Evolutionary conservation across 2,888 invertebrate genomes (phyloP), one percentile per base, ranked within the genome.

Genomic region (Serrognathus titanus): DNA sequence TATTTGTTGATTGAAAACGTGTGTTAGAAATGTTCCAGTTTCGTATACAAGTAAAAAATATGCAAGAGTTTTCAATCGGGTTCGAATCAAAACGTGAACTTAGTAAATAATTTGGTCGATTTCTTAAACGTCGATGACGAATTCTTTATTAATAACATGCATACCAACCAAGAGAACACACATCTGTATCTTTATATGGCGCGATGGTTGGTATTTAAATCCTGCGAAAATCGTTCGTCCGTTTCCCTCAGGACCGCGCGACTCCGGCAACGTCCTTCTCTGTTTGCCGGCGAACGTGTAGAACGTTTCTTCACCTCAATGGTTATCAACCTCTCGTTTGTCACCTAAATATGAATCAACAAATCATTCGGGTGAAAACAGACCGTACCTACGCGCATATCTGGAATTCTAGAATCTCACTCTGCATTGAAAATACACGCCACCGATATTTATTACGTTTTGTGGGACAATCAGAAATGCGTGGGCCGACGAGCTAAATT

Each of bases 311-410:
- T 45, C 53, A 35, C 37, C 20, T 53, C 58, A 50, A 47, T 57
- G 60, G 59, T 64, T 60, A 63, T 61, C 58, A 62, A 59, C 60
- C 60, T 60, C 58, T 63, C 61, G 61, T 48, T 58, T 58, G 52
- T 41, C 41, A 56, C 56, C 60, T 57, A 61, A 61, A 62, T 61
- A 56, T 49, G 56, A 53, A 53, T 52, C 52, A 51, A 61, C 58
- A 63, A 61, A 62, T 63, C 60, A 51, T 61, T 24, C 41, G 46
- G 57, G 57, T 55, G 60, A 58, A 63, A 59, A 59, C 59, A 63
- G 57, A 59, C 58, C 47, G 39, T 63, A 49, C 64, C 64, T 61
- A 64, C 64, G 64, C 64, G 64, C 63, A 63, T 63, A 56, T 58
- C 60, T 65, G 24, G 53, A 61, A 64, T 64, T 63, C 61, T 59